A percentile compares a stretch with the other conserved stretches of the same genome.
These are phyloP conservation scores for Zophobas atratus DNA, from an alignment of 1,140 invertebrate genomes.

Conservation along the genomic window DNA sequence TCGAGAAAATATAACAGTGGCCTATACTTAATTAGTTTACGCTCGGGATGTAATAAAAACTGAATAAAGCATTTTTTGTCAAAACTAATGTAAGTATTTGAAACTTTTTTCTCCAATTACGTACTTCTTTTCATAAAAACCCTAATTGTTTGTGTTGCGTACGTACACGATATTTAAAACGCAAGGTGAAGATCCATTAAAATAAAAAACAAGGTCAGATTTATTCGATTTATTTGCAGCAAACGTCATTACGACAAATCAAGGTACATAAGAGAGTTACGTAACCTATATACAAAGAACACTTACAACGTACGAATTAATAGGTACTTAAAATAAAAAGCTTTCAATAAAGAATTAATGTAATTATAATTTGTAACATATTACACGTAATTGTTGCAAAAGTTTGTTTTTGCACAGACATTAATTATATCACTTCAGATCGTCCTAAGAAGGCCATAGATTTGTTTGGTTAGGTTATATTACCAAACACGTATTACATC, in stretches of 20 bases:
- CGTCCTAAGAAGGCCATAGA: slow-evolving; percentile 48
- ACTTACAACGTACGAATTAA: slow-evolving; percentile 50
- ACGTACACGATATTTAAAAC: no score
- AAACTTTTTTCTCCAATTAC: no score
- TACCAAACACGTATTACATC: slow-evolving; percentile 22
- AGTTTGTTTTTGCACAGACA: slow-evolving; percentile 7
- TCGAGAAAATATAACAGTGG: no score
- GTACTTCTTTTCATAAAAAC: no score
- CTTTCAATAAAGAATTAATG: slow-evolving; percentile 46
- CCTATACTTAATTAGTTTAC: no score
- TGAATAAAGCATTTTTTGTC: no score
- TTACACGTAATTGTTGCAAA: slow-evolving; percentile 39
- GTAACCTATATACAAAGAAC: slow-evolving; percentile 58
- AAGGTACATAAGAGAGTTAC: slow-evolving; percentile 58
- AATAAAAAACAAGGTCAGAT: neutral
- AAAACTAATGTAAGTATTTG: no score
- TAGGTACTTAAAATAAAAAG: slow-evolving; percentile 53
- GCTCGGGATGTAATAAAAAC: no score
- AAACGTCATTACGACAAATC: slow-evolving; percentile 54
- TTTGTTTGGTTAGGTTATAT: slow-evolving; percentile 12
- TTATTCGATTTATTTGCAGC: slow-evolving; percentile 49
- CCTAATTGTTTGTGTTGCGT: no score
- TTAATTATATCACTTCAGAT: slow-evolving; percentile 43
- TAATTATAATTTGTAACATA: slow-evolving; percentile 39
- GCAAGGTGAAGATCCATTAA: no score